A percentile compares a stretch with the other conserved stretches of the same genome.
phyloP scores from a whole-genome alignment of 2,113 vertebrate genomes.

The Gulo gulo region DNA sequence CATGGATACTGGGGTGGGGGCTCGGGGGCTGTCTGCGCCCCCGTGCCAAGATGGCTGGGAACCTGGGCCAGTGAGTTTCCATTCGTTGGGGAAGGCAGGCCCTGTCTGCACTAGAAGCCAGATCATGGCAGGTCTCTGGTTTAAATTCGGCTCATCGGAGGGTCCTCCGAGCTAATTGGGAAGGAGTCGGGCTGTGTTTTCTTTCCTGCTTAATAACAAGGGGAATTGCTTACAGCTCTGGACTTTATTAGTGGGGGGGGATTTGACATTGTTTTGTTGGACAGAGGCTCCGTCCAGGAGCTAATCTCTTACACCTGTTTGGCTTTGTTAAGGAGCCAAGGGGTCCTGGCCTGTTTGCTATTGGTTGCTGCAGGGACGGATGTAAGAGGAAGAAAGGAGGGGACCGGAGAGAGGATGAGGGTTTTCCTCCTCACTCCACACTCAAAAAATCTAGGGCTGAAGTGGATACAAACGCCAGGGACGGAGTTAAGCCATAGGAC shows the following conservation, averaged over 20 bases:
- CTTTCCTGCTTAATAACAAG: conserved; percentile 72
- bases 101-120: conserved; percentile 40
- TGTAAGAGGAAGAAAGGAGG: background rate
- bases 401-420: background rate
- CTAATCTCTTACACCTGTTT: conserved; percentile 79
- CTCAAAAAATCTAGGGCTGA: background rate
- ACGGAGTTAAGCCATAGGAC: no score
- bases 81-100: conserved; percentile 40
- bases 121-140: conserved; percentile 68
- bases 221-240: conserved; percentile 69
- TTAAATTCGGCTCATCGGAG: conserved; percentile 68
- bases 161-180: conserved; percentile 68
- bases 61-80: conserved; percentile 68
- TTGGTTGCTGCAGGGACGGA: background rate
- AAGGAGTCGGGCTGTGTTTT: conserved; percentile 71
- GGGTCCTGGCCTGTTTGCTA: background rate
- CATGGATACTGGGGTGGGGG: conserved; percentile 64
- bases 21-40: conserved; percentile 58
- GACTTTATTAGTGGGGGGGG: conserved; percentile 69
- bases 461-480: background rate
- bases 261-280: conserved; percentile 76
- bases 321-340: conserved; percentile 67
- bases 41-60: conserved; percentile 70
- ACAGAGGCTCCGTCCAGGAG: conserved; percentile 66
- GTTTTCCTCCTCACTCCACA: background rate